Evolutionary conservation across 2,113 vertebrate genomes (phyloP), one percentile per base, ranked within the genome.

Genomic region (Progne subis): DNA sequence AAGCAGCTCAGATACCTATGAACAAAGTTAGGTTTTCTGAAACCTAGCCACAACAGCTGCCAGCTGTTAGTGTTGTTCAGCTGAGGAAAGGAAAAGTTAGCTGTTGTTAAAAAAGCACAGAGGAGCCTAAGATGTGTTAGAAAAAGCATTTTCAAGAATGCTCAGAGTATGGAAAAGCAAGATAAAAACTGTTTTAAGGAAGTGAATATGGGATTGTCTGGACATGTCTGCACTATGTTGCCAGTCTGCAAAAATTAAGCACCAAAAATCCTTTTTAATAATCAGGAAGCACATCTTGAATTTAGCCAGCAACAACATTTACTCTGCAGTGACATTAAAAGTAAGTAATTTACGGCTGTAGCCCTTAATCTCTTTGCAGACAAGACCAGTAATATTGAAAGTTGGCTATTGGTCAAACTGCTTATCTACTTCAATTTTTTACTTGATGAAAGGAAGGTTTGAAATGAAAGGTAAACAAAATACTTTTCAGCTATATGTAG

Each of bases 391-490:
- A 79, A 87, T 76, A 89, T 16, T 89, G 43, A 76, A 84, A 87
- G 74, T 14, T 92, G 53, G 53, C 46, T 72, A 15, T 55, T 91
- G 31, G 74, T 89, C 50, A 80, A 82, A 72, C 67, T 65, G 70
- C 57, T 91, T 86, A 70, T 69, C 67, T 85, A 32, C 52, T 86
- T 88, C 11, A 68, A 60, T 87, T 95, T 94, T 94, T 89, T 46
- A 84, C 25, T 79, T 2, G 0, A 31, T 63, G n/a, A 88, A 89
- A 86, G 31, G 37, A 78, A 52, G 37, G 64, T 75, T 68, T 13
- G 4, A 82, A 64, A 79, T 71, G 15, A 74, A 95, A 90, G 14
- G 44, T 90, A 95, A 82, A 91, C 75, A 84, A 89, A 94, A 89
- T 52, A 26, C 25, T 72, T 87, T 68, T 53, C 41, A 60, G 3